Conservation (phyloP, 1,140 invertebrate genomes). For the Venturia canescens region DNA sequence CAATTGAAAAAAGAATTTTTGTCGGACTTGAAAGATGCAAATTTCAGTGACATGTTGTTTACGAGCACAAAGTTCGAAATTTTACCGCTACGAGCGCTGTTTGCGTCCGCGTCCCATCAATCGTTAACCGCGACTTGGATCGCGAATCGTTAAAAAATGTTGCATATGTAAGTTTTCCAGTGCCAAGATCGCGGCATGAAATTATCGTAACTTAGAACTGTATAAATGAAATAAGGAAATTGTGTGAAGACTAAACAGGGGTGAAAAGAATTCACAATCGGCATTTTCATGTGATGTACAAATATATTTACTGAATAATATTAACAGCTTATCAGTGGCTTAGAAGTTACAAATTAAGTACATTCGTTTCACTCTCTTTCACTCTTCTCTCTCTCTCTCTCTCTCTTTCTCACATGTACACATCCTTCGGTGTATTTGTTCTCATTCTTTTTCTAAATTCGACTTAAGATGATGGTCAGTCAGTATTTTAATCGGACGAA, state of each 20-base stretch:
- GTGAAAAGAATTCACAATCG: neutral
- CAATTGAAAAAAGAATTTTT: too few species aligned
- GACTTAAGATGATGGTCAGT: too few species aligned
- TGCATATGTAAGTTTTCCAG: neutral
- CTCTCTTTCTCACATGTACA: too few species aligned
- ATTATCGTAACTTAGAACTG: neutral
- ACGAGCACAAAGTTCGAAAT: too few species aligned
- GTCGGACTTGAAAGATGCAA: too few species aligned
- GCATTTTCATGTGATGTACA: slow-evolving; percentile 41
- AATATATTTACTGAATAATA: slow-evolving; percentile 44
- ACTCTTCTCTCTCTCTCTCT: neutral
- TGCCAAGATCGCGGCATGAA: neutral
- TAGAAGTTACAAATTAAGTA: slow-evolving; percentile 48
- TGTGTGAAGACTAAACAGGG: neutral
- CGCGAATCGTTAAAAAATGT: neutral
- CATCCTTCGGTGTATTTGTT: too few species aligned
- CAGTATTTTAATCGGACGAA: too few species aligned
- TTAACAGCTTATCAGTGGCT: slow-evolving; percentile 45
- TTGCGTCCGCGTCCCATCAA: too few species aligned
- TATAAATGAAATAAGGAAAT: neutral
- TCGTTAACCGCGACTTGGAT: too few species aligned
- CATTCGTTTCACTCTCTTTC: slow-evolving; percentile 1
- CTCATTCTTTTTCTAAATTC: too few species aligned
- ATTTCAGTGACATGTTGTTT: too few species aligned
- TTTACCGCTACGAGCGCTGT: too few species aligned